Base-by-base conservation (phyloP, 2,888 invertebrate species). In the Ochlodes sylvanus region DNA sequence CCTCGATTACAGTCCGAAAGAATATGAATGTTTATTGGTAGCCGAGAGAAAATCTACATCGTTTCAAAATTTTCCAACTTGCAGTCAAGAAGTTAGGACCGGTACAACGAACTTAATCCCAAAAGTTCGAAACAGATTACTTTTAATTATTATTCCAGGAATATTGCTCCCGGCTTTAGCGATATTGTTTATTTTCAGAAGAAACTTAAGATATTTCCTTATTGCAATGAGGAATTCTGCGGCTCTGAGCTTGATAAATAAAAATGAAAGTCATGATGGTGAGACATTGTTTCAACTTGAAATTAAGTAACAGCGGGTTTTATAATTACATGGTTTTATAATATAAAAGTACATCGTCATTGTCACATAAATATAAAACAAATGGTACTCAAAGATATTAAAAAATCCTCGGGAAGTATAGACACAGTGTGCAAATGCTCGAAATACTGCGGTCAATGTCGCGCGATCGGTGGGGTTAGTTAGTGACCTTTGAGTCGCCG, bases 221-320 rank as follows among this genome's bases (percentile, higher is more conserved):
- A 93, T 95, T 9, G 94, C 93, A 0, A 76, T 95, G 19, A 95
- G 94, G 76, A 95, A 95, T 69, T 94, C 94, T 0, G 92, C 95
- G 0, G 82, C 94, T 71, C 69, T 95, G 64, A 94, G 94, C 32
- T 80, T 94, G 66, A 92, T 95, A 9, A 89, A 90, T n/a, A 92
- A 94, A 52, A 88, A 93, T 9, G 82, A 85, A 6, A 71, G 70
- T 2, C 68, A 77, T 15, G 77, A 84, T 69, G 88, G 91, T 92
- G 70, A 82, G 88, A 83, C 10, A 38, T 38, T 38, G 10, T 10
- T 38, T n/a, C n/a, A n/a, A n/a, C n/a, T n/a, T n/a, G n/a, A n/a
- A n/a, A n/a, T n/a, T n/a, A n/a, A n/a, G n/a, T n/a, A n/a, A n/a
- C n/a, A n/a, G n/a, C n/a, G n/a, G n/a, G n/a, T n/a, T n/a, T n/a